Conservation (phyloP, 2,888 invertebrate species). For the Phyllotreta striolata region DNA sequence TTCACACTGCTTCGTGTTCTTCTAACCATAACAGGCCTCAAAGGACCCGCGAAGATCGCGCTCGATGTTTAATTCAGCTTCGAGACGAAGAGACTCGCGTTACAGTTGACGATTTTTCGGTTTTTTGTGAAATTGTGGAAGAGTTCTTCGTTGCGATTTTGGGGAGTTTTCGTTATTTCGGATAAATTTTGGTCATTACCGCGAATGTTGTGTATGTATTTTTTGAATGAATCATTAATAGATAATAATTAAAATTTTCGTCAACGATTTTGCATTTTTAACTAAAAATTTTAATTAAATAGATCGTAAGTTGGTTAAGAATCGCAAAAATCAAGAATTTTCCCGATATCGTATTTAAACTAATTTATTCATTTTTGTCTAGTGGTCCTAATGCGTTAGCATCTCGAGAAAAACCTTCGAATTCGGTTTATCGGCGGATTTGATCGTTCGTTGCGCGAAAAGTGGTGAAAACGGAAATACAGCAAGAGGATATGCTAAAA, state of each 20-base stretch:
- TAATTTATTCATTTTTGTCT: not conserved
- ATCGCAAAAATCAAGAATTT: not conserved
- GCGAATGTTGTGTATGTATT: not conserved
- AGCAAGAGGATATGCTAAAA: constrained; percentile 45
- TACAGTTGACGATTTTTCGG: constrained; percentile 33
- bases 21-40: constrained; percentile 40
- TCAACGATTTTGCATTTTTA: too few relatives aligned
- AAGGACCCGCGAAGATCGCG: constrained; percentile 40
- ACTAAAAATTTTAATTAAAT: too few relatives aligned
- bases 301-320: too few relatives aligned
- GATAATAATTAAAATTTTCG: too few relatives aligned
- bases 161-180: not conserved
- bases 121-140: constrained; percentile 5
- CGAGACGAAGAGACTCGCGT: constrained; percentile 40
- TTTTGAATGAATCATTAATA: not conserved
- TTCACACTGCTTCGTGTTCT: constrained; percentile 45
- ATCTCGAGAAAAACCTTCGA: constrained; percentile 20
- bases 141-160: not conserved
- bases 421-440: constrained; percentile 27
- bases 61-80: constrained; percentile 27
- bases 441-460: constrained; percentile 36
- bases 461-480: constrained; percentile 46
- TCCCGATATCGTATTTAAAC: not conserved
- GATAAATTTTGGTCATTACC: not conserved
- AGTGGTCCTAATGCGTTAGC: constrained; percentile 8